A percentile compares a stretch with the other conserved stretches of the same genome.
These are phyloP conservation scores for Bombus balteatus DNA, from an alignment of 1,140 invertebrate genomes.

Conservation along the genomic window DNA sequence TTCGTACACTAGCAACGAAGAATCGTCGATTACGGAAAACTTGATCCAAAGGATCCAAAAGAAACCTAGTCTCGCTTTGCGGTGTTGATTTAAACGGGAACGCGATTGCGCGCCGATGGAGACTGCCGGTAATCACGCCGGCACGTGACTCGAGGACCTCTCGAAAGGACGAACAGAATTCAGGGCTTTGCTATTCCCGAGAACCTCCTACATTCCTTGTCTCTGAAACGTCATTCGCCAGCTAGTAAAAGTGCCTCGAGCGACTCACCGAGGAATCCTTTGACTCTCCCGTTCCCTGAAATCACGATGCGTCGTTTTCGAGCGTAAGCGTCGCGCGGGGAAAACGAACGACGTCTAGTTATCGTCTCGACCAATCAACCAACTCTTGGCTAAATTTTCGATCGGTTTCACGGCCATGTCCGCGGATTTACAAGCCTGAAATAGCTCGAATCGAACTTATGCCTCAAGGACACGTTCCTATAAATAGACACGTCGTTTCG, in stretches of 20 bases:
- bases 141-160: slow-evolving; percentile 25
- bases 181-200: not conserved
- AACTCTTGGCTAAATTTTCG: slow-evolving; percentile 26
- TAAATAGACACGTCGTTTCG: slow-evolving; percentile 31
- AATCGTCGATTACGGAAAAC: not conserved
- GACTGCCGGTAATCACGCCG: slow-evolving; percentile 22
- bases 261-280: not conserved
- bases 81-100: slow-evolving; percentile 40
- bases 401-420: slow-evolving; percentile 15
- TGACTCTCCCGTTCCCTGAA: not conserved
- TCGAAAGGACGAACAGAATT: not conserved
- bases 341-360: not conserved
- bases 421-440: slow-evolving; percentile 28
- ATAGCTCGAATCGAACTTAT: slow-evolving; percentile 39
- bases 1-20: no score
- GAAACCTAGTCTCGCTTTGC: slow-evolving; percentile 2
- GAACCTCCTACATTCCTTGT: not conserved
- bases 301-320: not conserved
- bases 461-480: slow-evolving; percentile 16
- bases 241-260: not conserved
- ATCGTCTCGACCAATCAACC: not conserved
- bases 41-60: not conserved
- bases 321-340: not conserved
- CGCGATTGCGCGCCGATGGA: slow-evolving; percentile 19
- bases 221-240: not conserved